phyloP scores from a whole-genome alignment of 2,113 vertebrate genomes.

The Datnioides undecimradiatus region DNA sequence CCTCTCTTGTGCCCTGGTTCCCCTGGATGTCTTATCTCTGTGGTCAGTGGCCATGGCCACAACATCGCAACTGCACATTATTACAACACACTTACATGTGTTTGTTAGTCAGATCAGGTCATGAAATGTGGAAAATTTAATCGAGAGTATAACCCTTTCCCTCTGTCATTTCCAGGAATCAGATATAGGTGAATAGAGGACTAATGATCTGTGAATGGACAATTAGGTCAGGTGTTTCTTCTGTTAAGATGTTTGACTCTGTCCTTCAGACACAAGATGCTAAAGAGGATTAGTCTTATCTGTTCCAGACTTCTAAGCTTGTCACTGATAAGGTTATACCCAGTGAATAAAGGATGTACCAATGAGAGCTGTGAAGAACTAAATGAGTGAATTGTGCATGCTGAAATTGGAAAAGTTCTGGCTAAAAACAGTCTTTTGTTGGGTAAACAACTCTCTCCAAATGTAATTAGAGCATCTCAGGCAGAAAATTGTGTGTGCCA shows the following conservation, averaged over 20 bases:
- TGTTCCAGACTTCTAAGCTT: conserved; percentile 33
- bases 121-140: neutral
- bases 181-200: neutral
- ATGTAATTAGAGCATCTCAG: conserved; percentile 1
- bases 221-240: conserved; percentile 16
- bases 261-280: conserved; percentile 17
- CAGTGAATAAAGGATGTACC: neutral
- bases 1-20: neutral
- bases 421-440: neutral
- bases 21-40: neutral
- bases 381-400: neutral
- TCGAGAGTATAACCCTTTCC: neutral
- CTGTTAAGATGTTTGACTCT: conserved; percentile 43
- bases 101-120: conserved; percentile 16
- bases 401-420: neutral
- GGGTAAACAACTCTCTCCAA: neutral
- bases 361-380: neutral
- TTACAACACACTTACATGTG: neutral
- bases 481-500: neutral
- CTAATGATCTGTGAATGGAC: neutral
- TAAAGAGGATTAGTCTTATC: conserved; percentile 55
- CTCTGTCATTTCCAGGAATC: neutral
- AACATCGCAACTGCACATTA: neutral
- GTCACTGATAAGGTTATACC: conserved; percentile 7
- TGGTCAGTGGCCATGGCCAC: neutral